Conservation (phyloP, 2,888 invertebrate species). For the Cabera pusaria region DNA sequence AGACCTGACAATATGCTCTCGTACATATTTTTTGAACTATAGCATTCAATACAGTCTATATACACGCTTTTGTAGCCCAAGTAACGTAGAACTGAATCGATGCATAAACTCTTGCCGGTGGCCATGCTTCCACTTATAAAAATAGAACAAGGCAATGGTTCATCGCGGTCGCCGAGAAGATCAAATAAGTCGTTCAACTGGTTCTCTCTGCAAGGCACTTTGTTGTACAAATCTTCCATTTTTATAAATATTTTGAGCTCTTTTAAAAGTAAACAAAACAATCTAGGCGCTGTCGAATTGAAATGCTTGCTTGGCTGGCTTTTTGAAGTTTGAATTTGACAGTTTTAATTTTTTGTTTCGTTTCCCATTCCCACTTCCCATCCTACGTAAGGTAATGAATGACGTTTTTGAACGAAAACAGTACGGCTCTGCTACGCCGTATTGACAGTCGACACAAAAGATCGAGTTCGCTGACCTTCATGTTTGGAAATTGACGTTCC, state of each 20-base stretch:
- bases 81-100: slow-evolving; percentile 83
- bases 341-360: slow-evolving; percentile 6
- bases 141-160: slow-evolving; percentile 86
- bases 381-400: too few relatives aligned
- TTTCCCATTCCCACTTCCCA: not conserved
- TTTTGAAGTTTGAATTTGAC: too few relatives aligned
- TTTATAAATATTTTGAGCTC: slow-evolving; percentile 34
- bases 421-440: slow-evolving; percentile 42
- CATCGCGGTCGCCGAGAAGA: slow-evolving; percentile 80
- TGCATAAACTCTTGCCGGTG: slow-evolving; percentile 91
- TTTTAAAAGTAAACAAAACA: slow-evolving; percentile 40
- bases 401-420: slow-evolving; percentile 11
- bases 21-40: slow-evolving; percentile 88
- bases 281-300: too few relatives aligned
- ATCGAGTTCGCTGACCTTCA: too few relatives aligned
- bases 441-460: too few relatives aligned
- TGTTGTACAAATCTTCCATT: slow-evolving; percentile 78
- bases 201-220: slow-evolving; percentile 76
- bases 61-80: slow-evolving; percentile 84
- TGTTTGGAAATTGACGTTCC: slow-evolving; percentile 8
- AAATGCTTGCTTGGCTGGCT: too few relatives aligned
- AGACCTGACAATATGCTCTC: slow-evolving; percentile 88
- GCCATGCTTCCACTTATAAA: slow-evolving; percentile 93
- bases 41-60: slow-evolving; percentile 93
- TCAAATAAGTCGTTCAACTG: slow-evolving; percentile 74